Evolutionary conservation across 2,113 vertebrate genomes (phyloP), one percentile per base, ranked within the genome.

Genomic region (Pholis gunnellus): DNA sequence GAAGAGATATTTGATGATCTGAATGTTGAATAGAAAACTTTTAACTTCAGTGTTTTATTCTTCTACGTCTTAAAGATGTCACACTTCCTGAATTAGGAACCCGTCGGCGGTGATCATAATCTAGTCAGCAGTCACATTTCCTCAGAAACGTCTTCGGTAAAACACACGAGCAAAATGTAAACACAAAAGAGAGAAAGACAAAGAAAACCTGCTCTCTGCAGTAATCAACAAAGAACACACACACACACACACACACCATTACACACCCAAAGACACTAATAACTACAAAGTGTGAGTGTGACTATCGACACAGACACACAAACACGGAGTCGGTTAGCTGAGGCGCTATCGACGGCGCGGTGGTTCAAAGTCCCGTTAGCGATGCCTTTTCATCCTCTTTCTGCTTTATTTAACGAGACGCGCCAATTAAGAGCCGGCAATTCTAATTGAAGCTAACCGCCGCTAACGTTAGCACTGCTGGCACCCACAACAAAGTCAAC

Each of bases 371-470:
- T 77, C 81, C 88, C 73, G 79, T 92, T 88, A 91, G 88, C 81
- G 46, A 91, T 91, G 93, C 92, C 44, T 85, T 88, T 92, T 94
- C 93, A 94, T 94, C 89, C 84, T 61, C 66, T 65, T 79, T 60
- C 74, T 70, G 73, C 85, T 90, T 92, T 91, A 91, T 92, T 92
- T 88, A 92, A 90, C 85, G 77, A 90, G 85, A 90, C 83, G 65
- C 40, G 71, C 87, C 92, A 92, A 92, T 94, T 92, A 94, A 72
- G 85, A 85, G 75, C 52, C 78, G 40, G 52, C 22, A 65, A 91
- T 92, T 91, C 85, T 88, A 91, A 92, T 89, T 92, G 91, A 93
- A 92, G 87, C 91, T 90, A 91, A 91, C 92, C 76, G 88, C 79
- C 76, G 83, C 89, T 91, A 92, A 91, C 83, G 86, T 74, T 87